A percentile compares a stretch with the other conserved stretches of the same genome.
phyloP scores from a whole-genome alignment of 2,888 invertebrate genomes.

The Tridacna gigas region DNA sequence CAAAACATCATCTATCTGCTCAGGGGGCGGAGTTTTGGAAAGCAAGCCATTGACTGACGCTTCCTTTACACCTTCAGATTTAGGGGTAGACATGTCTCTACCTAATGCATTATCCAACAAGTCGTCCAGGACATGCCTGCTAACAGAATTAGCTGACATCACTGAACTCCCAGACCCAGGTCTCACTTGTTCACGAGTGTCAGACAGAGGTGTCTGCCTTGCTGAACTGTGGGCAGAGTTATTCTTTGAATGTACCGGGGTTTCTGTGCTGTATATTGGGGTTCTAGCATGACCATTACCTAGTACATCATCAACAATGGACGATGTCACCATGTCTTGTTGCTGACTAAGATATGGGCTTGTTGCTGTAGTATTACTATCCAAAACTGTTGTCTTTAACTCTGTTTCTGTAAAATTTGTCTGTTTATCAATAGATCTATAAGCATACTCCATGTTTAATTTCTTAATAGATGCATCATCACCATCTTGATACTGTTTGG shows the following conservation, averaged over 20 bases:
- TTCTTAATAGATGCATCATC: constrained; percentile 42
- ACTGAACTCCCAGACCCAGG: constrained; percentile 55
- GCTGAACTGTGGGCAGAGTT: constrained; percentile 66
- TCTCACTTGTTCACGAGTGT: constrained; percentile 27
- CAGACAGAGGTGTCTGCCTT: constrained; percentile 57
- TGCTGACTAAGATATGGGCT: constrained; percentile 21
- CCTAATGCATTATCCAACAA: constrained; percentile 48
- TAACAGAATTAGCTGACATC: constrained; percentile 58
- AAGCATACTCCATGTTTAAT: constrained; percentile 18
- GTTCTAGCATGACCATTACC: constrained; percentile 61
- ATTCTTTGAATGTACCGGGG: constrained; percentile 62
- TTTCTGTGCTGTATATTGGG: constrained; percentile 60
- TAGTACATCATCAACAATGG: constrained; percentile 62
- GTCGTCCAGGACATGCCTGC: constrained; percentile 48
- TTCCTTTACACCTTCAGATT: constrained; percentile 16
- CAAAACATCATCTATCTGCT: constrained; percentile 66
- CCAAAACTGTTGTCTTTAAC: constrained; percentile 48
- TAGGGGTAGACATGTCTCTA: constrained; percentile 14
- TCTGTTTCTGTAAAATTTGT: constrained; percentile 18
- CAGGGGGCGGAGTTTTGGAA: constrained; percentile 52
- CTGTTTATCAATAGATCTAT: constrained; percentile 25
- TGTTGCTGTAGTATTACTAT: constrained; percentile 60
- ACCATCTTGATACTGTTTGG: constrained; percentile 69
- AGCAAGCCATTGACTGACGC: constrained; percentile 54
- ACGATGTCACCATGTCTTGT: constrained; percentile 30